Evolutionary conservation across 2,888 invertebrate species (phyloP), one percentile per base, ranked within the genome.

Genomic region (Ectropis crepuscularia): DNA sequence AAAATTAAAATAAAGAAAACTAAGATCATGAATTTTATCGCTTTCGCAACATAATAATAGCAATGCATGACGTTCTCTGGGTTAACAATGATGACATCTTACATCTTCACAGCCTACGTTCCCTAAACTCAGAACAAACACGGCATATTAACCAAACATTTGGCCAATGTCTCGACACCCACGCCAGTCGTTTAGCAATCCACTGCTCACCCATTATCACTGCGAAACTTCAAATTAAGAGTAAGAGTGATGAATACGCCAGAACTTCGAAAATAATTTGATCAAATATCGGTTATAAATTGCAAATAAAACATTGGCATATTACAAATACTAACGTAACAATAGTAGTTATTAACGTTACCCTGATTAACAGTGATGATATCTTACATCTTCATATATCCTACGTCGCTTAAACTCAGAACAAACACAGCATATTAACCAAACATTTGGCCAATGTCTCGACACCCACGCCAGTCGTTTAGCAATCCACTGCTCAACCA

Each of bases 171-270:
- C 54, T 63, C 39, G 6, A 54, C 58, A 12, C 58, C 58, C 53
- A 58, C 63, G 53, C 48, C 10, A 16, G 50, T 48, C 48, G 43
- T 63, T 63, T 53, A 43, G 48, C 53, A 63, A 63, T 53, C 42
- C 37, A 47, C 62, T 57, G 43, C 39, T 63, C 16, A 9, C 38
- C 53, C 54, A 63, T 58, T 58, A 54, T 54, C 59, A n/a, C 63
- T 2, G 6, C 53, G 38, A 53, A 48, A 57, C 47, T 12, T 43
- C 38, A 36, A 39, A 53, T 45, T 38, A 58, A 58, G 41, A 6
- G 48, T 55, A 41, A 28, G 16, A 28, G 16, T 28, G 16, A 2
- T 28, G 4, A 28, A 28, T 28, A 28, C 1, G 16, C 16, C 4
- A 28, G 16, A 28, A 28, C 4, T 28, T 1, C 16, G 16, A 28